A percentile compares a stretch with the other conserved stretches of the same genome.
phyloP scores from a whole-genome alignment of 2,113 vertebrate species.

The Psittacula cyanocephala region DNA sequence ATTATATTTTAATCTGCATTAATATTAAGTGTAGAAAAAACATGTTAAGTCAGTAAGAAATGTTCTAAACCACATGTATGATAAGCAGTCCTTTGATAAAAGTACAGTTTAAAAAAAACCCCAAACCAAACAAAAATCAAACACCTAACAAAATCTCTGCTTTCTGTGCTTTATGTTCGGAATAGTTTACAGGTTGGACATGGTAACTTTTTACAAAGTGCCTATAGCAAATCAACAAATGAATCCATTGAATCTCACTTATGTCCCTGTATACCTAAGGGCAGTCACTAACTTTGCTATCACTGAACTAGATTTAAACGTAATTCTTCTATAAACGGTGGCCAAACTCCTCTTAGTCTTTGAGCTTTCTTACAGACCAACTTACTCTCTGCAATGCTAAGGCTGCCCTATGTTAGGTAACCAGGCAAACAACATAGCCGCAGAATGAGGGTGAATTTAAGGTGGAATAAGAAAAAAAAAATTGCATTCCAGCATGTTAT shows the following conservation, averaged over 20 bases:
- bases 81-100: neutral
- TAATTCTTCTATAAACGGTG: neutral
- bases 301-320: neutral
- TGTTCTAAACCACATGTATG: neutral
- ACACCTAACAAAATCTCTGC: neutral
- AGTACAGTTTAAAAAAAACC: neutral
- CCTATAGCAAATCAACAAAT: neutral
- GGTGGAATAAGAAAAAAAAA: neutral
- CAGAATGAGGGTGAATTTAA: neutral
- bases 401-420: neutral
- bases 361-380: neutral
- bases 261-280: neutral
- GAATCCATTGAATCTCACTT: neutral
- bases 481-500: neutral
- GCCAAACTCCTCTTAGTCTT: neutral
- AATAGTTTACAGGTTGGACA: neutral
- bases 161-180: neutral
- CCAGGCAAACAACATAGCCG: neutral
- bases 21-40: neutral
- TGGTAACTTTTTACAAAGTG: neutral
- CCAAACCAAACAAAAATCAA: neutral
- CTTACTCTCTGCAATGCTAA: neutral
- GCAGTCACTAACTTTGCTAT: neutral
- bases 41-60: neutral
- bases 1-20: neutral